phyloP scores from a whole-genome alignment of 2,888 invertebrate genomes.

The Amphipyra berbera region DNA sequence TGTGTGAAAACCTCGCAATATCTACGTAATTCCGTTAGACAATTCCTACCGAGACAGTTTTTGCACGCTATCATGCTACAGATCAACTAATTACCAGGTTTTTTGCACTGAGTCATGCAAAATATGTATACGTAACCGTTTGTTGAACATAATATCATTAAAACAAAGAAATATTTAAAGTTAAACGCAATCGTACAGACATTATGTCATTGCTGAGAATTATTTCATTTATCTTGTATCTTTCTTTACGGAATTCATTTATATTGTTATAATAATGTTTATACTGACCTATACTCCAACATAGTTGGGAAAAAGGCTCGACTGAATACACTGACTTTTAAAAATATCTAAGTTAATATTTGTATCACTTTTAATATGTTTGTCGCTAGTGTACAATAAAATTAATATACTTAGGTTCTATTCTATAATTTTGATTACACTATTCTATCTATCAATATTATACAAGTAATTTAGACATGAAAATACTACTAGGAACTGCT shows the following conservation, averaged over 20 bases:
- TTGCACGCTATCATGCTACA: conserved; percentile 36
- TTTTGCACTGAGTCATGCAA: conserved; percentile 45
- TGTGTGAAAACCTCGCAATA: conserved; percentile 47
- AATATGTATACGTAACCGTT: conserved; percentile 39
- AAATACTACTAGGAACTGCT: too few species aligned
- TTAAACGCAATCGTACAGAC: conserved; percentile 31
- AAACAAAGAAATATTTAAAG: conserved; percentile 45
- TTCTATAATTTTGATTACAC: too few species aligned
- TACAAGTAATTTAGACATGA: too few species aligned
- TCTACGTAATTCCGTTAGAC: conserved; percentile 33
- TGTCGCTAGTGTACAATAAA: too few species aligned
- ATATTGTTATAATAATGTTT: background rate
- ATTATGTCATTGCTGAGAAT: conserved; percentile 43
- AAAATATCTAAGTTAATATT: too few species aligned
- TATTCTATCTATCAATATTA: too few species aligned
- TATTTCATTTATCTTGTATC: conserved; percentile 23
- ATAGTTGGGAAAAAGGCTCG: too few species aligned
- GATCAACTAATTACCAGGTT: conserved; percentile 37
- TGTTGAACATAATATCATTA: conserved; percentile 13
- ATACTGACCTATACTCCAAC: too few species aligned
- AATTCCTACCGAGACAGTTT: conserved; percentile 45
- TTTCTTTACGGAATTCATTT: conserved; percentile 6
- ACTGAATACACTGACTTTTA: too few species aligned
- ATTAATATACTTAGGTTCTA: too few species aligned
- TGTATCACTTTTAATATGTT: too few species aligned